phyloP scores from a whole-genome alignment of 2,113 vertebrate genomes.

The Phalacrocorax aristotelis region DNA sequence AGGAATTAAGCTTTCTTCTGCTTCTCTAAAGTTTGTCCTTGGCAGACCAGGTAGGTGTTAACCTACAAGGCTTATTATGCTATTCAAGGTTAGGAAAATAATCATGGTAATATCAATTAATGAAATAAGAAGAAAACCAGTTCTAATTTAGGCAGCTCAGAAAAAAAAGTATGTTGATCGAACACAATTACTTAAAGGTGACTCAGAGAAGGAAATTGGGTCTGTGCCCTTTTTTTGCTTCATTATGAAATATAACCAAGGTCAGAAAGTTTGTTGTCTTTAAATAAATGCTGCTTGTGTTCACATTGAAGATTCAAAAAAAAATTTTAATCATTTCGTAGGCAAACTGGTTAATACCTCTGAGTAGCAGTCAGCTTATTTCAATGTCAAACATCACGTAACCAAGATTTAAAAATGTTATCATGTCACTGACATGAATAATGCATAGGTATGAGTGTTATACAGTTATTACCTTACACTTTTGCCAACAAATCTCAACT shows the following conservation, averaged over 20 bases:
- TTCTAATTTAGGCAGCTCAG: background rate
- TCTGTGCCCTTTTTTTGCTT: background rate
- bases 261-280: background rate
- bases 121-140: background rate
- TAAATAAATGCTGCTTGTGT: background rate
- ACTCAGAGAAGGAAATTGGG: background rate
- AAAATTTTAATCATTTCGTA: background rate
- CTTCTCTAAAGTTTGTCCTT: background rate
- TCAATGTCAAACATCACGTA: background rate
- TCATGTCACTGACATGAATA: background rate
- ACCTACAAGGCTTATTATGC: background rate
- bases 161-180: background rate
- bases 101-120: background rate
- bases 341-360: background rate
- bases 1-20: background rate
- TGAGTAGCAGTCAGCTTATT: background rate
- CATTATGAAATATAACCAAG: background rate
- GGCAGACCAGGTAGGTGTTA: background rate
- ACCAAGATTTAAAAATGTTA: background rate
- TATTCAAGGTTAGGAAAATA: background rate
- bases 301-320: background rate
- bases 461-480: background rate
- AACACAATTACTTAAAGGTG: background rate
- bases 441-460: background rate
- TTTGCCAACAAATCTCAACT: background rate